phyloP scores from a whole-genome alignment of 2,113 vertebrate species.

The Sander vitreus region DNA sequence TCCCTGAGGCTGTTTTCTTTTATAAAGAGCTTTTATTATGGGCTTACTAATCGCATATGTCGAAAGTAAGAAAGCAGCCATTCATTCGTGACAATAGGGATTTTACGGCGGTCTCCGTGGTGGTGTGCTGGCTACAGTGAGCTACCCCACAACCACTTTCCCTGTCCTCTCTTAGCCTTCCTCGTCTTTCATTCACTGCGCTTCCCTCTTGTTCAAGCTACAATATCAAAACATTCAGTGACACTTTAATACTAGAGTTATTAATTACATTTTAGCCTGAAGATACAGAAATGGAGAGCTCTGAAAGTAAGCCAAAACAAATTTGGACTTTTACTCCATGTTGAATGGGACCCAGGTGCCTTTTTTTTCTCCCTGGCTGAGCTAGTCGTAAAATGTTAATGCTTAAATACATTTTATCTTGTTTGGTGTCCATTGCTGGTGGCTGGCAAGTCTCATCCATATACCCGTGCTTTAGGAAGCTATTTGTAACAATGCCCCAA shows the following conservation, averaged over 20 bases:
- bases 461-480: slow-evolving; percentile 1
- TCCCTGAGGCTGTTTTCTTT: slow-evolving; percentile 42
- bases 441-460: background rate
- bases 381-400: slow-evolving; percentile 20
- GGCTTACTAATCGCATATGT: slow-evolving; percentile 74
- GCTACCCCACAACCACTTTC: slow-evolving; percentile 39
- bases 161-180: slow-evolving; percentile 32
- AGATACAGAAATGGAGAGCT: background rate
- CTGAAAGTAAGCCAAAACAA: background rate
- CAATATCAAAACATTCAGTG: slow-evolving; percentile 25
- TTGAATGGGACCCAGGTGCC: slow-evolving; percentile 5
- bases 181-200: slow-evolving; percentile 14
- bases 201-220: background rate
- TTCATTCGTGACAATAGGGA: slow-evolving; percentile 72
- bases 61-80: slow-evolving; percentile 66
- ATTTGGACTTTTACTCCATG: slow-evolving; percentile 5
- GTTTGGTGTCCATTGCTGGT: background rate
- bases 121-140: slow-evolving; percentile 52
- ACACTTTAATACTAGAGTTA: slow-evolving; percentile 7
- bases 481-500: slow-evolving; percentile 26
- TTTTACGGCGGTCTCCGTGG: slow-evolving; percentile 68
- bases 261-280: slow-evolving; percentile 20
- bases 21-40: slow-evolving; percentile 42
- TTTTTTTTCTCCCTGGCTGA: slow-evolving; percentile 5
- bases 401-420: slow-evolving; percentile 30